Conservation (phyloP, 2,113 vertebrate genomes). For the Promerops cafer region DNA sequence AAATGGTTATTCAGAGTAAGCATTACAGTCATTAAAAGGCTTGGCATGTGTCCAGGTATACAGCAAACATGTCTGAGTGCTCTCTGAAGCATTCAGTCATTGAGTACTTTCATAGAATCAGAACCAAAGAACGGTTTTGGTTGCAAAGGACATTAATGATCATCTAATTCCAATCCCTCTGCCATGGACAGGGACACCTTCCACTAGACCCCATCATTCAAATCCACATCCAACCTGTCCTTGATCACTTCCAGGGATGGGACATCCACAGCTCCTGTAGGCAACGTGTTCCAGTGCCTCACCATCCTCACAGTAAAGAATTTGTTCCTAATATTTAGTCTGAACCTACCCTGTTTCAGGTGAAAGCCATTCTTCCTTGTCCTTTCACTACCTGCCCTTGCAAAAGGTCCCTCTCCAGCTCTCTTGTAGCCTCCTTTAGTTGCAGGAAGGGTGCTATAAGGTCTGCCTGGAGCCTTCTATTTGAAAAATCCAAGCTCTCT, state of each 20-base stretch:
- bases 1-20: neutral
- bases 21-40: neutral
- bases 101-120: neutral
- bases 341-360: neutral
- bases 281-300: neutral
- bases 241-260: neutral
- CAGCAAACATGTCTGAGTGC: neutral
- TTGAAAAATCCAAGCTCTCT: neutral
- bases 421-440: neutral
- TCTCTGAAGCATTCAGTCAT: neutral
- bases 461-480: neutral
- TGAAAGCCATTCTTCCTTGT: neutral
- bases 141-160: neutral
- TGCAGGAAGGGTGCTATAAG: neutral
- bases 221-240: neutral
- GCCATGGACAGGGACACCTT: neutral
- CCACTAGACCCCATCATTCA: neutral
- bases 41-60: neutral
- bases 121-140: neutral
- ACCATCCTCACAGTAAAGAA: neutral
- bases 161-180: neutral
- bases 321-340: neutral
- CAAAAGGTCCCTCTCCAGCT: neutral
- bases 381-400: neutral
- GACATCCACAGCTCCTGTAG: neutral